Base-by-base conservation (phyloP, 2,888 invertebrate genomes). In the Mythimna pallens region DNA sequence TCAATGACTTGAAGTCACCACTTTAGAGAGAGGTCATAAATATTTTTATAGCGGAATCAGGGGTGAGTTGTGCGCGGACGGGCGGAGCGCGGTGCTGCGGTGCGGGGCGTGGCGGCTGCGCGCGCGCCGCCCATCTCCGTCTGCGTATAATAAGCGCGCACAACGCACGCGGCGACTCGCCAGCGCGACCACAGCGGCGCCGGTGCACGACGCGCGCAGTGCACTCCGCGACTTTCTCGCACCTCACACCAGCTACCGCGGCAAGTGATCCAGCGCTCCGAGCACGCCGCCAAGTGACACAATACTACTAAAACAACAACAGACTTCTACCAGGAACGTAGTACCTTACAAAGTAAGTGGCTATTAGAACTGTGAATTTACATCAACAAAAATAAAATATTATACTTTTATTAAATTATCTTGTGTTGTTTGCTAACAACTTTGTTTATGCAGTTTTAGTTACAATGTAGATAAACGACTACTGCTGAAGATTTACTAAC, bases 101-200 rank as follows among this genome's bases (percentile, higher is more conserved):
- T 82, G 93, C 89, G 92, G 89, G 93, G 93, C 93, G 94, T 92
- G 93, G 83, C 89, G 84, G 88, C 77, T 88, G 91, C 92, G 89
- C 89, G 89, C 88, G 92, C 93, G 92, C 93, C 95, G 93, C 94
- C 94, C 93, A 92, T 90, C 89, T 72, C 74, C 78, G 78, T 82
- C 74, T 75, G 78, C 73, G 79, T 89, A 89, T 89, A 88, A 93
- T 93, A 95, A 93, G 92, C 92, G 90, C 86, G 89, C 84, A 90
- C 89, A 76, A 80, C 89, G 91, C 90, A 85, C 89, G 89, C 89
- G 87, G 77, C 82, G 83, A 82, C 80, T 74, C 80, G 87, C 78
- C 80, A 89, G 86, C 87, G 88, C 88, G 86, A 76, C 89, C 89
- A 87, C 88, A 88, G 86, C 89, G 87, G 89, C 90, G 91, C 90